phyloP scores from a whole-genome alignment of 2,888 invertebrate species.

The Leptinotarsa tumamoca region DNA sequence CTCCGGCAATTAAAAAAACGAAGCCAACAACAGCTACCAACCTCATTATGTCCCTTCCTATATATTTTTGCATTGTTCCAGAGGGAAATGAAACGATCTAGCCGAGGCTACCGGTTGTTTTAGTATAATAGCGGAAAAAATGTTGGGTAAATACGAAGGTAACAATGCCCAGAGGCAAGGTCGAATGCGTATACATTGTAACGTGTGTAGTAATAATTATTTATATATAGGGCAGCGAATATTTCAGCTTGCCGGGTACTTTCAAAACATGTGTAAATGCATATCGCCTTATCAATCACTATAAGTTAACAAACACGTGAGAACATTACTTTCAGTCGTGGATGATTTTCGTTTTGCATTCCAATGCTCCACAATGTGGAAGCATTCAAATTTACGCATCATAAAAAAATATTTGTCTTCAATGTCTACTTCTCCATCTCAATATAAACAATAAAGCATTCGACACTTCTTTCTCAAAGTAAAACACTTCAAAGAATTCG shows the following conservation, averaged over 20 bases:
- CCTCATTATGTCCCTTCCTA: constrained; percentile 29
- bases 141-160: constrained; percentile 34
- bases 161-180: constrained; percentile 42
- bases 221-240: constrained; percentile 46
- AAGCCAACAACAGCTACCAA: constrained; percentile 6
- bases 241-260: constrained; percentile 41
- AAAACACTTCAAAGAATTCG: too few relatives aligned
- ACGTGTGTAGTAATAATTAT: constrained; percentile 43
- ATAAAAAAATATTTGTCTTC: too few relatives aligned
- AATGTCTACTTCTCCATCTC: too few relatives aligned
- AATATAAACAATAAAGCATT: too few relatives aligned
- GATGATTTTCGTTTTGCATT: too few relatives aligned
- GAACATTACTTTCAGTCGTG: neutral
- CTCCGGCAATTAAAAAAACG: neutral
- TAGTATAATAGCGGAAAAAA: constrained; percentile 30
- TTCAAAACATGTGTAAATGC: constrained; percentile 42
- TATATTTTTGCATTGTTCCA: constrained; percentile 35
- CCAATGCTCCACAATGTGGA: too few relatives aligned
- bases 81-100: constrained; percentile 22
- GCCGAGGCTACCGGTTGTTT: constrained; percentile 36
- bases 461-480: too few relatives aligned
- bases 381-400: too few relatives aligned
- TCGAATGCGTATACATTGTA: constrained; percentile 42
- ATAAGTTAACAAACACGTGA: constrained; percentile 17
- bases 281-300: constrained; percentile 28